Evolutionary conservation across 1,140 invertebrate genomes (phyloP).

Genomic region (Latrodectus geometricus): DNA sequence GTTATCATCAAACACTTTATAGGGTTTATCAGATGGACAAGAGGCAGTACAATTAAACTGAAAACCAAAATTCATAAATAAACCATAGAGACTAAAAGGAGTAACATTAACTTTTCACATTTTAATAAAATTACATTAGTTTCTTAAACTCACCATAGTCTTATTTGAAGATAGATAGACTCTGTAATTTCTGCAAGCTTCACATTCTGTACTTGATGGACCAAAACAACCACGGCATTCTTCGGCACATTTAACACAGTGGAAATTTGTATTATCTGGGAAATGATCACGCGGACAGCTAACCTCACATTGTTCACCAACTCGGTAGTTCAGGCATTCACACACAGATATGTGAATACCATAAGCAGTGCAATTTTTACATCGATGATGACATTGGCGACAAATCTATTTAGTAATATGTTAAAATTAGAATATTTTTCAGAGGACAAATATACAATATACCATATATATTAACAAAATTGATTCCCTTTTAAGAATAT

Average conservation of each 20-base stretch:
- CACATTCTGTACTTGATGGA: constrained; percentile 81
- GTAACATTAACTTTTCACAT: not conserved
- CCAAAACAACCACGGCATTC: constrained; percentile 90
- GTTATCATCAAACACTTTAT: constrained; percentile 82
- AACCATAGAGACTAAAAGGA: not conserved
- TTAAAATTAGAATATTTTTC: not conserved
- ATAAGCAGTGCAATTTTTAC: constrained; percentile 87
- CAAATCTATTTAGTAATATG: constrained; percentile 73
- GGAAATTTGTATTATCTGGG: constrained; percentile 79
- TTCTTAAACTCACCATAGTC: constrained; percentile 64
- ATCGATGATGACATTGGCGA: constrained; percentile 89
- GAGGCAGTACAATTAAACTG: constrained; percentile 88
- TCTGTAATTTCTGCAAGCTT: constrained; percentile 87
- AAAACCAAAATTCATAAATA: constrained; percentile 25
- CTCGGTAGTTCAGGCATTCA: constrained; percentile 85
- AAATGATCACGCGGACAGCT: constrained; percentile 88
- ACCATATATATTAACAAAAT: not conserved
- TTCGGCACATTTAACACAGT: constrained; percentile 82
- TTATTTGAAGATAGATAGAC: constrained; percentile 74
- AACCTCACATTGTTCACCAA: constrained; percentile 90
- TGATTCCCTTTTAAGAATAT: not conserved
- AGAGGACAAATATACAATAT: too few relatives aligned
- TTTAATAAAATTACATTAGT: not conserved
- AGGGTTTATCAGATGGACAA: constrained; percentile 83
- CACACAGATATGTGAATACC: constrained; percentile 82